phyloP scores from a whole-genome alignment of 2,888 invertebrate species.

The Drosophila falleni region DNA sequence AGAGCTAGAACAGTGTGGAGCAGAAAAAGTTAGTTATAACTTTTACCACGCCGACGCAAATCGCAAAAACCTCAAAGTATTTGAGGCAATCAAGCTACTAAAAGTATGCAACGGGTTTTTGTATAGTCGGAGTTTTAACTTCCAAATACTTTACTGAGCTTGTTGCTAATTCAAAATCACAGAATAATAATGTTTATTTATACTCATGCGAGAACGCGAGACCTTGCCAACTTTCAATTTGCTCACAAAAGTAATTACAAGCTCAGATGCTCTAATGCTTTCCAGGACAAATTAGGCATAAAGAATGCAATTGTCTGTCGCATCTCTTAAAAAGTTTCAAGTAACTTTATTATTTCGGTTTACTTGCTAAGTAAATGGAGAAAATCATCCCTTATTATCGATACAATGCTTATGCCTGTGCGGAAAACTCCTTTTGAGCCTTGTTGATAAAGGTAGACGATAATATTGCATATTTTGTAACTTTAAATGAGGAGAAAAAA shows the following conservation, averaged over 20 bases:
- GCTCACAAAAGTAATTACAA: slow-evolving; percentile 52
- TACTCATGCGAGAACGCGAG: neutral
- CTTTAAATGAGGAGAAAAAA: neutral
- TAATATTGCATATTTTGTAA: slow-evolving; percentile 2
- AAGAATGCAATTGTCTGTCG: slow-evolving; percentile 64
- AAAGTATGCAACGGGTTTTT: too few relatives aligned
- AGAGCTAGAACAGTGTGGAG: too few relatives aligned
- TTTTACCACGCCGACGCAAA: too few relatives aligned
- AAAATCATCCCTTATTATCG: slow-evolving; percentile 56
- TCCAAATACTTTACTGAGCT: neutral
- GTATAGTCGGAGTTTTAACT: too few relatives aligned
- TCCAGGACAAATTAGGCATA: slow-evolving; percentile 58
- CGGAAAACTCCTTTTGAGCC: slow-evolving; percentile 4
- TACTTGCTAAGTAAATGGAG: slow-evolving; percentile 75
- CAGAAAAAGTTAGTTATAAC: too few relatives aligned
- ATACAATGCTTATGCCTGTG: slow-evolving; percentile 26
- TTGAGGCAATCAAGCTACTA: too few relatives aligned
- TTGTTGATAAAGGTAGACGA: neutral
- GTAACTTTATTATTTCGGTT: slow-evolving; percentile 82
- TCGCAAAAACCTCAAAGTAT: too few relatives aligned
- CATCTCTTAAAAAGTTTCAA: slow-evolving; percentile 48
- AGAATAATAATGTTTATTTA: slow-evolving; percentile 2
- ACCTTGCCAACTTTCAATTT: slow-evolving; percentile 18
- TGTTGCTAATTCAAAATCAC: neutral
- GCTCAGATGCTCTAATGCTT: slow-evolving; percentile 27